These are phyloP conservation scores for Balaenoptera acutorostrata DNA, from an alignment of 2,113 vertebrate genomes.

Conservation along the genomic window DNA sequence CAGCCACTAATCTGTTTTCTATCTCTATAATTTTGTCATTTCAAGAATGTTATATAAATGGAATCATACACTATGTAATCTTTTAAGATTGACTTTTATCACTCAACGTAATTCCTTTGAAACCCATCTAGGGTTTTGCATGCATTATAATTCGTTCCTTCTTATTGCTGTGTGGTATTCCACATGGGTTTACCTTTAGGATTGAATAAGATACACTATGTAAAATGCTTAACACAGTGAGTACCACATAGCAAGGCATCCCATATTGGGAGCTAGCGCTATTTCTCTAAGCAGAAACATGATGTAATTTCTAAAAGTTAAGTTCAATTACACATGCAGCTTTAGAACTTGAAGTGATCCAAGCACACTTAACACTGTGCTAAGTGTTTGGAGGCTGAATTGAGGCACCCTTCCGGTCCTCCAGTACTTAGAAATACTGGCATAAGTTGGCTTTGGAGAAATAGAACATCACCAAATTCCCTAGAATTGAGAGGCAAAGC, in stretches of 20 bases:
- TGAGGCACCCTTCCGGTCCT: not conserved
- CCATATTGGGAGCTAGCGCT: too few relatives aligned
- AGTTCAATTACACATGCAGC: not conserved
- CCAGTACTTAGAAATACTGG: not conserved
- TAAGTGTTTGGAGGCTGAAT: not conserved
- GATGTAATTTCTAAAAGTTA: not conserved
- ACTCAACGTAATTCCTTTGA: not conserved
- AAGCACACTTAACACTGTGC: not conserved
- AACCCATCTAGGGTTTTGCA: not conserved
- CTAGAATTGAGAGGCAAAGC: not conserved
- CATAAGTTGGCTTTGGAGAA: not conserved
- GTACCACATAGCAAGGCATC: fast-evolving
- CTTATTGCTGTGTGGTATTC: not conserved
- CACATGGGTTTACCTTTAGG: not conserved
- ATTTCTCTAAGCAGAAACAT: not conserved
- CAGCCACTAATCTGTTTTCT: not conserved
- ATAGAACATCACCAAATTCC: too few relatives aligned
- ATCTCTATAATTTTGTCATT: not conserved
- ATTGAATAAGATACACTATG: fast-evolving
- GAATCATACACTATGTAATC: fast-evolving
- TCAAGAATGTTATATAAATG: not conserved
- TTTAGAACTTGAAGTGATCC: not conserved
- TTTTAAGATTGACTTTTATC: not conserved
- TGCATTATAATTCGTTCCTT: fast-evolving
- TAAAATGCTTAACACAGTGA: fast-evolving